Base-by-base conservation (phyloP, 2,888 invertebrate species). In the Trisateles emortualis region DNA sequence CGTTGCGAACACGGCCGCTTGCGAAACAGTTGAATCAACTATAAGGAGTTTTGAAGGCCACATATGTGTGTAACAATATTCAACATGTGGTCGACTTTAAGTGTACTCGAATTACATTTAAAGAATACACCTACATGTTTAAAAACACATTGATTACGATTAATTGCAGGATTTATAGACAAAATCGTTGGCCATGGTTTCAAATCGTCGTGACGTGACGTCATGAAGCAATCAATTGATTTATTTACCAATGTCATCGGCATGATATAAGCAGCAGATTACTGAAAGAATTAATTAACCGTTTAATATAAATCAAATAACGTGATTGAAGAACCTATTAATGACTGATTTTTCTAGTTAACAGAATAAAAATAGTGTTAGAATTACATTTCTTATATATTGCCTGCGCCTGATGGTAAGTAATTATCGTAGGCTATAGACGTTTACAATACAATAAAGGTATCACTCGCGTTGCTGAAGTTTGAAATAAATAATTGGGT, bases 11-110 rank as follows among this genome's bases (percentile, higher is more conserved):
- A 55, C 32, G 52, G 56, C 41, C 52, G 48, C 52, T 64, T 60
- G 46, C 45, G 47, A 66, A 65, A 55, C 44, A 38, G 58, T 47
- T 76, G 76, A 74, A 58, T 72, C 63, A 68, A 48, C 51, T 50
- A 10, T 32, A 39, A 24, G 24, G 11, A 19, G 16, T 22, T 33
- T 11, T 44, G 50, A 51, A 51, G 50, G 50, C 33, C 44, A 29
- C 3, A 42, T 26, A 40, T 11, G 11, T 39, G n/a, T 10, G 4
- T 10, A 29, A 29, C 11, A 24, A 41, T 13, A n/a, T 8, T 26
- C 14, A 9, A 40, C 13, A 22, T 24, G 8, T 26, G 5, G 35
- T 13, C 14, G 14, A 1, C 1, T 8, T 30, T 0, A 14, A 35
- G 35, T 14, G 35, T 14, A 35, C 16, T 9, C 11, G 22, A 2